Evolutionary conservation across 2,797 vertebrate genomes (phyloP).

Genomic region (Cygnus olor): DNA sequence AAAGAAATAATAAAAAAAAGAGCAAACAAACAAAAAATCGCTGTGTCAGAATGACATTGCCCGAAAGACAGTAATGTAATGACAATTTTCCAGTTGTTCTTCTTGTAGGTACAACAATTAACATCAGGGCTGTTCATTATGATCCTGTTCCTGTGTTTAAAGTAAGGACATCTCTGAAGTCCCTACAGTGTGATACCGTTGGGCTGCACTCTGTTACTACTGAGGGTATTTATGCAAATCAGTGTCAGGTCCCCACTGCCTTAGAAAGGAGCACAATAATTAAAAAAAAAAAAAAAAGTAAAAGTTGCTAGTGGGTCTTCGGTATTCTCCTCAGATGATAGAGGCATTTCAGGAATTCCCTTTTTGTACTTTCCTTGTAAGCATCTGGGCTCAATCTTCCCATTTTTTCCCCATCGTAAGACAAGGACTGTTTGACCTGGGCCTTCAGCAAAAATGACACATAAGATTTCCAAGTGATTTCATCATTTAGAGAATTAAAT

Average conservation of each 20-base stretch:
- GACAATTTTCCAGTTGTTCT: not conserved
- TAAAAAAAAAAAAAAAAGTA: not conserved
- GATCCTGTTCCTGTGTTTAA: not conserved
- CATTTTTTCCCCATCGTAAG: not conserved
- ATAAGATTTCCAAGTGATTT: not conserved
- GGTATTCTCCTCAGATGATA: not conserved
- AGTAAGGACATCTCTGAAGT: not conserved
- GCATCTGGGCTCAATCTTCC: rapidly evolving
- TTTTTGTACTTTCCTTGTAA: not conserved
- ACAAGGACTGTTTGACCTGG: not conserved
- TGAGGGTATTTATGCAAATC: not conserved
- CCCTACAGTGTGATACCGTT: not conserved
- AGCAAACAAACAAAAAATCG: not conserved
- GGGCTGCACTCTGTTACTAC: not conserved
- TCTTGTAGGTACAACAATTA: not conserved
- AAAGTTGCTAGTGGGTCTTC: not conserved
- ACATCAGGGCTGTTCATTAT: not conserved
- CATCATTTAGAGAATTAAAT: not conserved
- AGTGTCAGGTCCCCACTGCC: not conserved
- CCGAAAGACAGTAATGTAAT: not conserved
- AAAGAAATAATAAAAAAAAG: not conserved
- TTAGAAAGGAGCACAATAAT: not conserved
- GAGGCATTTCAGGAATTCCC: not conserved
- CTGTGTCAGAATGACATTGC: not conserved
- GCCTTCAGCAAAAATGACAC: rapidly evolving